These are phyloP conservation scores for Celastrina argiolus DNA, from an alignment of 2,888 invertebrate genomes.

Conservation along the genomic window DNA sequence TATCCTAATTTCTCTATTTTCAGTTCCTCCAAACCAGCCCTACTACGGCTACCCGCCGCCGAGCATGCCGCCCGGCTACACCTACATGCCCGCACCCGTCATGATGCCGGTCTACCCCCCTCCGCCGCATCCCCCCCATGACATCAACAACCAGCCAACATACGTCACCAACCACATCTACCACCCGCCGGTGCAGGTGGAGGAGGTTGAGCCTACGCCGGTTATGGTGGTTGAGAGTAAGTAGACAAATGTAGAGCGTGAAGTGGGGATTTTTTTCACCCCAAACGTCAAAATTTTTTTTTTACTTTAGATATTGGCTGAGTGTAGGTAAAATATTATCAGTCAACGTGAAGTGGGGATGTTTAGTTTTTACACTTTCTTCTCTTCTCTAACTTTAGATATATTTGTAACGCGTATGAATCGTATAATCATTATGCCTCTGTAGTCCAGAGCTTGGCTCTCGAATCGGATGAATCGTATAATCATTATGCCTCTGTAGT, in stretches of 20 bases:
- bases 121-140: conserved; percentile 36
- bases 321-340: too few species aligned
- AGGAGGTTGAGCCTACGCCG: conserved; percentile 39
- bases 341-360: too few species aligned
- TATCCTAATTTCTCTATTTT: conserved; percentile 22
- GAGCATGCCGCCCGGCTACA: conserved; percentile 39
- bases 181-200: conserved; percentile 45
- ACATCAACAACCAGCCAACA: conserved; percentile 42
- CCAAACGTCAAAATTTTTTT: too few species aligned
- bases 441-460: too few species aligned
- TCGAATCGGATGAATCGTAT: too few species aligned
- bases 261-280: too few species aligned
- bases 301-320: too few species aligned
- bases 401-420: too few species aligned
- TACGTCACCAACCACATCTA: conserved; percentile 55
- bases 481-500: too few species aligned
- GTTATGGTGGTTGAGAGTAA: conserved; percentile 42
- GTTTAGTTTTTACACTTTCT: too few species aligned
- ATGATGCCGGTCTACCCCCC: conserved; percentile 59
- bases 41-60: conserved; percentile 42
- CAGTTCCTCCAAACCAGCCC: conserved; percentile 48
- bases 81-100: conserved; percentile 58
- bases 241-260: conserved; percentile 18
- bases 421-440: too few species aligned
- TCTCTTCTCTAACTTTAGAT: too few species aligned